These are phyloP conservation scores for Alexandromys fortis DNA, from an alignment of 2,113 vertebrate genomes.

Conservation along the genomic window DNA sequence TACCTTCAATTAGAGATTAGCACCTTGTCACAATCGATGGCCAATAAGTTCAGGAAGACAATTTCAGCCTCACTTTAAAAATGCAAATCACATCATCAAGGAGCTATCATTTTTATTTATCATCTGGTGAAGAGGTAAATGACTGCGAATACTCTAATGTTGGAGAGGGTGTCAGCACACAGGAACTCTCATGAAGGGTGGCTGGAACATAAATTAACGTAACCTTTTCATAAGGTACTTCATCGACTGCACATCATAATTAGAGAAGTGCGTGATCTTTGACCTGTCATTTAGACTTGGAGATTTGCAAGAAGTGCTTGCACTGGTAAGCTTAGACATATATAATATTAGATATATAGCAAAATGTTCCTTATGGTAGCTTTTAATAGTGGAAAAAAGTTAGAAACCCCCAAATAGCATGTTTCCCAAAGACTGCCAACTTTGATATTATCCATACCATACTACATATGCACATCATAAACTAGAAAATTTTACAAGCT, in stretches of 20 bases:
- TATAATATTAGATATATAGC: background rate
- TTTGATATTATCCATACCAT: background rate
- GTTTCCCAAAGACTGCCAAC: background rate
- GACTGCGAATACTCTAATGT: conserved; percentile 53
- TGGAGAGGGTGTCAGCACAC: conserved; percentile 66
- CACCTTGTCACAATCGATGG: conserved; percentile 2
- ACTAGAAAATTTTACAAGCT: background rate
- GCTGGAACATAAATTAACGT: conserved; percentile 66
- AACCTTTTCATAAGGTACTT: conserved; percentile 78
- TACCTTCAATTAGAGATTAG: background rate
- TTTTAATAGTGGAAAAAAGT: background rate
- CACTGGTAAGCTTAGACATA: background rate
- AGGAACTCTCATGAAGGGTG: conserved; percentile 65
- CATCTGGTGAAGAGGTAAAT: conserved; percentile 63
- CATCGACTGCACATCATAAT: conserved; percentile 69
- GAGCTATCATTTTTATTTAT: conserved; percentile 64
- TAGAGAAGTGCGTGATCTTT: conserved; percentile 63
- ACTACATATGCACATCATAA: background rate
- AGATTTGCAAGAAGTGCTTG: conserved; percentile 24
- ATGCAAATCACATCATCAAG: conserved; percentile 57
- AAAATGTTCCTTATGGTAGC: background rate
- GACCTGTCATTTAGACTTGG: conserved; percentile 61
- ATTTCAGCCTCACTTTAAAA: conserved; percentile 7
- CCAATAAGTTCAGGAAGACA: conserved; percentile 40
- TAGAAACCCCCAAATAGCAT: background rate